phyloP scores from a whole-genome alignment of 2,888 invertebrate species.

The Lepidochrysops patricia region DNA sequence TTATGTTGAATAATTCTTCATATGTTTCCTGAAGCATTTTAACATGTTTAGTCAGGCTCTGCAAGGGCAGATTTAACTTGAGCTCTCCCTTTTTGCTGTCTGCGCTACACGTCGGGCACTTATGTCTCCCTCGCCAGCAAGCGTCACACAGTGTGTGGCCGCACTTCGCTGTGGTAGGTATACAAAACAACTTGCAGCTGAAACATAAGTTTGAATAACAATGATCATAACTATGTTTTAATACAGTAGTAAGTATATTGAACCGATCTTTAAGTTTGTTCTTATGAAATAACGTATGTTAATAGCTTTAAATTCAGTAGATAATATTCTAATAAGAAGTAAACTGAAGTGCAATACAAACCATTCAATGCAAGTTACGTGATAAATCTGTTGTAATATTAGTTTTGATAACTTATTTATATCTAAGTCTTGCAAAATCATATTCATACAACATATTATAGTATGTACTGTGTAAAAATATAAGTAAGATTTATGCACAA shows the following conservation, averaged over 20 bases:
- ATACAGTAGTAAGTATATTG: no score
- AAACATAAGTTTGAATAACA: conserved; percentile 27
- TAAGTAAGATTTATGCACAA: background rate
- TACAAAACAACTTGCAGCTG: conserved; percentile 53
- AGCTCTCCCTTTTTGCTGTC: conserved; percentile 37
- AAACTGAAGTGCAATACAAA: conserved; percentile 28
- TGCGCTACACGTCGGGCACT: conserved; percentile 42
- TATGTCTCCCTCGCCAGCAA: conserved; percentile 46
- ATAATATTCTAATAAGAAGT: no score
- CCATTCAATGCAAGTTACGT: conserved; percentile 57
- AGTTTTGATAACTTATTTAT: conserved; percentile 35
- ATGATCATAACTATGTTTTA: no score
- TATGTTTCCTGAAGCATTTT: conserved; percentile 38
- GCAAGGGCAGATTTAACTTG: conserved; percentile 41
- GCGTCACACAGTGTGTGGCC: conserved; percentile 54
- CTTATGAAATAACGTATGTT: no score
- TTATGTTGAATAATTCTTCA: conserved; percentile 47
- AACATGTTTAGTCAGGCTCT: conserved; percentile 40
- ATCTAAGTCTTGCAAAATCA: conserved; percentile 38
- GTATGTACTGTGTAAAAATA: no score
- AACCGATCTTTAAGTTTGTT: no score
- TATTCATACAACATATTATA: conserved; percentile 21
- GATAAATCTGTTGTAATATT: conserved; percentile 38
- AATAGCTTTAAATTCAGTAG: no score
- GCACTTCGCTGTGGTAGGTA: conserved; percentile 49